Percentiles rank a stretch among this genome's conserved stretches.
These are phyloP conservation scores for Pachypsylla venusta DNA, from an alignment of 1,140 invertebrate genomes.

Conservation along the genomic window DNA sequence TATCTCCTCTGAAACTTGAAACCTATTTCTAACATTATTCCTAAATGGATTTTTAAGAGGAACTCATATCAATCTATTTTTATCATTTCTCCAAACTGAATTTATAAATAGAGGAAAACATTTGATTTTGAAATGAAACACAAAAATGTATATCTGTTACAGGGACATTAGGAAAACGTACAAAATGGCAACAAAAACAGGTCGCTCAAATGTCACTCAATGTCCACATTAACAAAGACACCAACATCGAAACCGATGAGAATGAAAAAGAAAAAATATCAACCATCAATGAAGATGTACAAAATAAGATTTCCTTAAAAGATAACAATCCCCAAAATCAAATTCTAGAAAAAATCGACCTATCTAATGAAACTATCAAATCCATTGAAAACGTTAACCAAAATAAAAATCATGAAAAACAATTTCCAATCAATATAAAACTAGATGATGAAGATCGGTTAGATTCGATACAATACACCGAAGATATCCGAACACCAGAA, in stretches of 20 bases:
- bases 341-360: too few species aligned
- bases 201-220: slow-evolving; percentile 64
- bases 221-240: slow-evolving; percentile 31
- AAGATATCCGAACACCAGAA: slow-evolving; percentile 38
- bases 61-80: too few species aligned
- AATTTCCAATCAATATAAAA: slow-evolving; percentile 35
- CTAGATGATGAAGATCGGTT: slow-evolving; percentile 73
- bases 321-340: too few species aligned
- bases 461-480: slow-evolving; percentile 54
- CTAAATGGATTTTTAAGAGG: neutral
- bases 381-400: too few species aligned
- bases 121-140: slow-evolving; percentile 14
- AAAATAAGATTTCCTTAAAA: too few species aligned
- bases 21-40: neutral
- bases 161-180: slow-evolving; percentile 74
- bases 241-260: too few species aligned
- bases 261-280: too few species aligned
- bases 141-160: slow-evolving; percentile 23
- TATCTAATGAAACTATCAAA: too few species aligned
- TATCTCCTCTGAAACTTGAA: neutral
- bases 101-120: neutral
- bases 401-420: too few species aligned
- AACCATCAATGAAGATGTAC: too few species aligned
- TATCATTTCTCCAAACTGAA: neutral
- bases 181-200: slow-evolving; percentile 66